Evolutionary conservation across 2,113 vertebrate species (phyloP), one percentile per base, ranked within the genome.

Genomic region (Triplophysa rosa): DNA sequence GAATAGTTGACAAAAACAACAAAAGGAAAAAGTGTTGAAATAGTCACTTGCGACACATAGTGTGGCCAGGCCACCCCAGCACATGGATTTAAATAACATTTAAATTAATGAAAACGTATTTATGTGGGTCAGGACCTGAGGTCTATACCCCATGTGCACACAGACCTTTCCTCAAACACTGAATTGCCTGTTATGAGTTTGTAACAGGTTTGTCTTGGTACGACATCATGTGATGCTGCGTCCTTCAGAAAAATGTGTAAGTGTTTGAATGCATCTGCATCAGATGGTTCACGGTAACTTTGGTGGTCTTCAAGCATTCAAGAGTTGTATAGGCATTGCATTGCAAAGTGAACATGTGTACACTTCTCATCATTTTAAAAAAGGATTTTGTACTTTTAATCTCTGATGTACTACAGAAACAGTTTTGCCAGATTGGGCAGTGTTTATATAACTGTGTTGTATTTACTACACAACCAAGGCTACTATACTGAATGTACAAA

Each of bases 331-430:
- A 45, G 49, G 7, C 33, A 37, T 54, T 77, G 62, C 73, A 77
- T 14, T 77, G 73, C 73, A 77, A 64, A 16, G 42, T 65, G 24
- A 49, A 54, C 61, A 52, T 52, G 71, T 63, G 58, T 62, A 26
- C 10, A 42, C 70, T 59, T 21, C 26, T 72, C 11, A 42, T 72
- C 23, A 72, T 59, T 40, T 26, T 23, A 47, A n/a, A n/a, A n/a
- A n/a, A 24, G 2, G 42, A 23, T 33, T 33, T 3, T 13, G 26
- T 52, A 70, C 33, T 7, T 37, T 37, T 7, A 6, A 59, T 72
- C 67, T 69, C 12, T 73, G 37, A 63, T 37, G 33, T 37, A 16
- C 12, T 6, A 16, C 21, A 54, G 62, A 24, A 77, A 33, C 54
- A 58, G 19, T 37, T 37, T 40, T 21, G 19, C 33, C 37, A 61